phyloP scores from a whole-genome alignment of 1,140 invertebrate species.

The Helicoverpa zea region DNA sequence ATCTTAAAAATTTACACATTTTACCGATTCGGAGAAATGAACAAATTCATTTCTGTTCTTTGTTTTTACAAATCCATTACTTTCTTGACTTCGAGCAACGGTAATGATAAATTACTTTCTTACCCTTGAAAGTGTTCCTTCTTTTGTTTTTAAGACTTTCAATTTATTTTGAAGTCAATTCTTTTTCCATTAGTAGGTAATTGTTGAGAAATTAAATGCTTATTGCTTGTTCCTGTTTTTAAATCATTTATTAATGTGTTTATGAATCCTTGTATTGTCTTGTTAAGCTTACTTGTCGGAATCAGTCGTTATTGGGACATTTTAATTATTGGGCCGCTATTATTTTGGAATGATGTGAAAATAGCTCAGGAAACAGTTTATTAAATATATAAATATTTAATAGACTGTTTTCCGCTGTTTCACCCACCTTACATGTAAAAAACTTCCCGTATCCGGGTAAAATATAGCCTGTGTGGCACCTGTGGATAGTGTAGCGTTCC shows the following conservation, averaged over 20 bases:
- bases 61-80: conserved; percentile 36
- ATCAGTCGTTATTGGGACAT: not conserved
- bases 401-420: no score
- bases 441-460: no score
- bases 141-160: conserved; percentile 13
- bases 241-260: not conserved
- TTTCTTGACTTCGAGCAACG: not conserved
- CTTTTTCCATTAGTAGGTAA: conserved; percentile 9
- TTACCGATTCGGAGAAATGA: conserved; percentile 6
- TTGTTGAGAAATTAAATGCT: not conserved
- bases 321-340: not conserved
- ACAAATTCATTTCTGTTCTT: conserved; percentile 3
- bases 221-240: not conserved
- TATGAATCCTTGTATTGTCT: conserved; percentile 7
- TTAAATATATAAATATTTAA: no score
- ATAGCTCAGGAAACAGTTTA: no score
- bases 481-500: no score
- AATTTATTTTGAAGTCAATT: conserved; percentile 15
- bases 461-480: no score
- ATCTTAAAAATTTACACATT: not conserved
- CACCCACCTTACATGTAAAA: no score
- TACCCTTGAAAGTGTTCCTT: not conserved
- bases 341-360: no score
- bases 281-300: not conserved
- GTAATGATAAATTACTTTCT: conserved; percentile 27